Base-by-base conservation (phyloP, 1,140 invertebrate genomes). In the Drosophila albomicans region DNA sequence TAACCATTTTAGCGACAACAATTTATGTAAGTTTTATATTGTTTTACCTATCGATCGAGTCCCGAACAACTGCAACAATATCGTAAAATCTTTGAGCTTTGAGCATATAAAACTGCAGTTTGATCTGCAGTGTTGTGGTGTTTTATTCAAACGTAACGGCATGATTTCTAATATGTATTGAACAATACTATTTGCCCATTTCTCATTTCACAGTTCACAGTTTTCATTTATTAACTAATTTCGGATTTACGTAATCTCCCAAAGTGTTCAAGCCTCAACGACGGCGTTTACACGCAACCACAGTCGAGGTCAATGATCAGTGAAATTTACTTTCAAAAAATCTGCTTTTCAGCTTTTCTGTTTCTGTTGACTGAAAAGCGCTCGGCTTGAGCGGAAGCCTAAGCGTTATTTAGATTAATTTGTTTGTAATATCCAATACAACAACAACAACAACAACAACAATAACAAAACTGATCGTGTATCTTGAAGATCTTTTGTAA, bases 191-290 rank as follows among this genome's bases (percentile, higher is more conserved):
- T 84, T 25, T 65, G 70, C 69, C 64, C 75, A 78, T 82, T 85
- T 86, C 78, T 75, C 82, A 82, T 78, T 82, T 82, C 77, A 81
- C 80, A 85, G 81, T 75, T 85, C 61, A 88, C 85, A 89, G 78
- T 89, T 88, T 88, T 89, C 84, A 89, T 88, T 84, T 88, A 88
- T 84, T 88, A 88, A 88, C 84, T 88, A 88, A 89, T 88, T 88
- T 87, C 52, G 77, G 84, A 88, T 88, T 88, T 88, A 88, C 79
- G 85, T 88, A 88, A 88, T 88, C 84, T 64, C 69, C 48, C 25
- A 78, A 59, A 67, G 77, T 62, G 73, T 57, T 70, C 79, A 81
- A 74, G 82, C 75, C 75, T 75, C 66, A 75, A 57, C 75, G 63
- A 69, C 71, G 69, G 49, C 67, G 67, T 75, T 89, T 84, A 88